Base-by-base conservation (phyloP, 2,888 invertebrate species). In the Phyllotreta cruciferae region DNA sequence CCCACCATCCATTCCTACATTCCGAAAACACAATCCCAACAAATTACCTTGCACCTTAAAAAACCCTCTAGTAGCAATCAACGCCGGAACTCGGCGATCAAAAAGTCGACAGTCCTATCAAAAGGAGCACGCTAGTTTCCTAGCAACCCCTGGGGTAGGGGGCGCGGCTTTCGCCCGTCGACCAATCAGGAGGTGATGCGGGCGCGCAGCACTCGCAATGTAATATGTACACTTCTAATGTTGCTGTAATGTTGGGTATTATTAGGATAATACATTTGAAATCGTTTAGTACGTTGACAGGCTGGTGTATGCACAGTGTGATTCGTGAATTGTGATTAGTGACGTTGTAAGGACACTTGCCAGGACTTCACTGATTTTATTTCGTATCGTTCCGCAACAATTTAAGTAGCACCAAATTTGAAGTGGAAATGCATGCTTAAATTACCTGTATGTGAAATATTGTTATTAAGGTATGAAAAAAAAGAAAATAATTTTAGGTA, bases 241-340 rank as follows among this genome's bases (percentile, higher is more conserved):
- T 80, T 75, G 75, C 80, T 79, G 82, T 82, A 82, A 82, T 82
- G 80, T 77, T 77, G 74, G 79, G 80, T 80, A 81, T 82, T 82
- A 82, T 81, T 78, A 79, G 77, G 78, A 80, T 81, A 81, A 81
- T 80, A 80, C 80, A 79, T 81, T 81, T 80, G 78, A 78, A 81
- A 81, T 80, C 80, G 80, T 75, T 80, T 80, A 80, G 80, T 81
- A 76, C 73, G 76, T 80, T 78, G 76, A 78, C 79, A 77, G 77
- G 75, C 71, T 70, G 71, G 24, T 60, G 44, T 42, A 52, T 60
- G n/a, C 37, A 44, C 14, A 37, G 37, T 53, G 52, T 60, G 52
- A 44, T 37, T 60, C 38, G 60, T 41, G 58, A 58, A 37, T 49
- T 39, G 58, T 58, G 58, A 42, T 41, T 56, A 42, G 41, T 39